phyloP scores from a whole-genome alignment of 2,888 invertebrate genomes.

The Formica aserva region DNA sequence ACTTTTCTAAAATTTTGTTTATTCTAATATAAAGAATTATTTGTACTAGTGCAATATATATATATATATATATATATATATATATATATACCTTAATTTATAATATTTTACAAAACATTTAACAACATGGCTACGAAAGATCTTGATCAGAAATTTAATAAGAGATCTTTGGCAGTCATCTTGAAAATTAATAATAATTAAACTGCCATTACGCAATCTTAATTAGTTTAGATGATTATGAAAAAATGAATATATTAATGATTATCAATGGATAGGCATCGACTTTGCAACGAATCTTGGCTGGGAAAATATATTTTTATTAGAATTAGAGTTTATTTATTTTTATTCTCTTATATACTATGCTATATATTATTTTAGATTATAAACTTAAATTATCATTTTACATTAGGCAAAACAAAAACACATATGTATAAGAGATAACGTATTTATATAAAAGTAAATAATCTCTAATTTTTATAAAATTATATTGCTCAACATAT shows the following conservation, averaged over 20 bases:
- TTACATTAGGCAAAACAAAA: not conserved
- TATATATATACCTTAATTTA: not conserved
- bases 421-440: not conserved
- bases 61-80: not conserved
- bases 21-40: conserved; percentile 1
- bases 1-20: not conserved
- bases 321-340: conserved; percentile 26
- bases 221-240: conserved; percentile 30
- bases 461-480: conserved; percentile 24
- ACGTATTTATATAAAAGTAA: conserved; percentile 5
- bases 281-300: not conserved
- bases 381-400: not conserved
- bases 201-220: conserved; percentile 41
- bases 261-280: not conserved
- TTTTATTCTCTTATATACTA: conserved; percentile 3
- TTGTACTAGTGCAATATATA: not conserved
- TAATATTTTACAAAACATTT: conserved; percentile 6
- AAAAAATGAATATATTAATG: conserved; percentile 16
- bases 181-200: conserved; percentile 54
- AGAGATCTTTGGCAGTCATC: conserved; percentile 70
- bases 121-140: conserved; percentile 71
- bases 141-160: conserved; percentile 40
- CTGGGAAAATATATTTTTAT: conserved; percentile 13
- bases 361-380: not conserved
- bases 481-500: not conserved